Evolutionary conservation across 2,113 vertebrate species (phyloP), one percentile per base, ranked within the genome.

Genomic region (Pluvianellus socialis): DNA sequence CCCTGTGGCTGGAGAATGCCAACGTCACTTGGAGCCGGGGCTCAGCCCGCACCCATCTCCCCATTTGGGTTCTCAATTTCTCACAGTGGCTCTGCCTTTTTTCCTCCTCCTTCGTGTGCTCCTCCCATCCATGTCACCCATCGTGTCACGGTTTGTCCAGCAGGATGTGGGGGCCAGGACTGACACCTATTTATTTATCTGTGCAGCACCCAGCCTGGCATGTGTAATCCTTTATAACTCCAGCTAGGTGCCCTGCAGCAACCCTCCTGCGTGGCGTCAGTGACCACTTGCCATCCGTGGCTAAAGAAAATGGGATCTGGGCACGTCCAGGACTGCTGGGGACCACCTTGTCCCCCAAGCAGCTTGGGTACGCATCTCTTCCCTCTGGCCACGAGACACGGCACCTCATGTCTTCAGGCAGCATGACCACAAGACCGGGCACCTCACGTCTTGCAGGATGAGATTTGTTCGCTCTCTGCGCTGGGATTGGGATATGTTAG

Each of bases 281-380:
- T 4, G 55, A 21, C 52, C 21, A 18, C 42, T 53, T 28, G 66
- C 53, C 68, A 24, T 12, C 42, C 5, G 0, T 5, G 74, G 26
- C 52, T 47, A 12, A 28, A 33, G 30, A 40, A 65, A 65, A 67
- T 0, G 2, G 66, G 66, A 59, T 13, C 14, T 30, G 44, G 55
- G 42, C 45, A 23, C 10, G 49, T 83, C 56, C 49, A 19, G 44
- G 63, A 6, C 4, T 3, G 1, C 10, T 10, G 45, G 55, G 27
- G 7, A 33, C 9, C 5, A 23, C 28, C 33, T 61, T 1, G 0
- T 53, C 23, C 58, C 53, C 15, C 0, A 0, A 26, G 71, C 24
- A 53, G 23, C 56, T 27, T 4, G 2, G 30, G 11, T 26, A 47
- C 6, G 1, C 14, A 4, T 45, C 53, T 49, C 2, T 6, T 40